Conservation (phyloP, 1,140 invertebrate genomes). For the Aleiodes sp. region DNA sequence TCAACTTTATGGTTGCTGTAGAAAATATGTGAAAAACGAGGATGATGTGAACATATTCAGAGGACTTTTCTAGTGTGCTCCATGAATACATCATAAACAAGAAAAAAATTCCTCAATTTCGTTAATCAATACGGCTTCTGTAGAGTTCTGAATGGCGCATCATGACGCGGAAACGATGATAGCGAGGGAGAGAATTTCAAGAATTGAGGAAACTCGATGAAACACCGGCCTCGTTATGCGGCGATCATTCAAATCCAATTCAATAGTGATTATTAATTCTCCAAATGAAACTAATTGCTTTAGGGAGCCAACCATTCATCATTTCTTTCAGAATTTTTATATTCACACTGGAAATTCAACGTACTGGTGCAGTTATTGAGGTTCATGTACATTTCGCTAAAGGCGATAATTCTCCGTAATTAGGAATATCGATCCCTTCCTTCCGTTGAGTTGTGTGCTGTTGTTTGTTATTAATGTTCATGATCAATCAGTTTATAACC, state of each 20-base stretch:
- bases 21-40: too few relatives aligned
- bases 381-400: not conserved
- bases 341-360: not conserved
- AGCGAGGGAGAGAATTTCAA: not conserved
- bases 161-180: not conserved
- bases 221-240: slow-evolving; percentile 1
- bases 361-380: not conserved
- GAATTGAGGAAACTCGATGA: not conserved
- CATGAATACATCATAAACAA: not conserved
- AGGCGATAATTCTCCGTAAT: too few relatives aligned
- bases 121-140: not conserved
- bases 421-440: too few relatives aligned
- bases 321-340: not conserved
- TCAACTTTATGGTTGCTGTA: too few relatives aligned
- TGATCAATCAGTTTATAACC: too few relatives aligned
- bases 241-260: slow-evolving; percentile 3
- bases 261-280: not conserved
- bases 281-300: slow-evolving; percentile 11
- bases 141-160: not conserved
- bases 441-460: too few relatives aligned
- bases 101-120: not conserved
- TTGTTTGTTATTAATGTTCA: too few relatives aligned
- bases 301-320: not conserved
- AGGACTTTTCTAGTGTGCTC: too few relatives aligned
- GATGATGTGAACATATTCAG: not conserved